Evolutionary conservation across 2,113 vertebrate genomes (phyloP), one percentile per base, ranked within the genome.

Genomic region (Lota lota): DNA sequence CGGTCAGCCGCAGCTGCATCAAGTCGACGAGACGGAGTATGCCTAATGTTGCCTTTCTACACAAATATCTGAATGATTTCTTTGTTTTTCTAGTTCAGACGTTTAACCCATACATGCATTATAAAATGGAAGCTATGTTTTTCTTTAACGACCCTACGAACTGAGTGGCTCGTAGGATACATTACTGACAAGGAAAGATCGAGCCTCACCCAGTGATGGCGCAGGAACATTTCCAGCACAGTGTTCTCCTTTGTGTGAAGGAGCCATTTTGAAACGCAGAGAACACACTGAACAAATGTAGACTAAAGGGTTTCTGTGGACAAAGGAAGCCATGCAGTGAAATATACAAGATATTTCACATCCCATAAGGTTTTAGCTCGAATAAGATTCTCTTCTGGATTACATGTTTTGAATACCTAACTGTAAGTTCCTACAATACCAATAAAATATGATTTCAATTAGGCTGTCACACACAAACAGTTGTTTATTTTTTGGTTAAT

Each of bases 141-240:
- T 14, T 47, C 40, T 47, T 1, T 20, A 59, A 59, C 3, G n/a
- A 20, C 47, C 66, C 62, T 68, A 33, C 69, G 64, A 65, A 68
- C 17, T 59, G 79, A 83, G 68, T 62, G 59, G 47, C 40, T 66
- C 64, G 65, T 69, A 19, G 61, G 63, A 68, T n/a, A 66, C 62
- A 61, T 24, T 62, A 54, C 24, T 61, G 62, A 78, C 40, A 10
- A 5, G 28, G 28, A 33, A 33, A 33, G 68, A 33, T 2, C 33
- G 77, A 85, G 85, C 86, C 87, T 92, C 90, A 88, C 89, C 86
- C 90, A 89, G 84, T 86, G 82, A 89, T 93, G 91, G 92, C 90
- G 91, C 88, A 89, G 88, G 77, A 82, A 62, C 80, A 71, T 86
- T 85, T 63, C 77, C 84, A 84, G 77, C 85, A 87, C 85, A 84